Evolutionary conservation across 1,140 invertebrate genomes (phyloP).

Genomic region (Chironomus striatipennis): DNA sequence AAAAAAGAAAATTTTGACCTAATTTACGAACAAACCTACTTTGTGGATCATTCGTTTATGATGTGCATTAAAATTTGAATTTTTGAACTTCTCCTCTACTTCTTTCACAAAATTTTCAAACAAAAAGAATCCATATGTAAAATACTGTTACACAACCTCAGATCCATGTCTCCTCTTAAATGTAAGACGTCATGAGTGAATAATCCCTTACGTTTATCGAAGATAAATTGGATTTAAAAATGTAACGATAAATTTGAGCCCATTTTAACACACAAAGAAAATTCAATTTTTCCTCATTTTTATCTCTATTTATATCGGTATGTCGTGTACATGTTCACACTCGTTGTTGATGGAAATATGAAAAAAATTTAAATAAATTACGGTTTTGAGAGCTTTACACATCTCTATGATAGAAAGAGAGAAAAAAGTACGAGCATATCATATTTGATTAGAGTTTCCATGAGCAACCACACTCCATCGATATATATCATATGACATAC

Average conservation of each 20-base stretch:
- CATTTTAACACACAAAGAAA: background rate
- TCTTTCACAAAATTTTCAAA: too few relatives aligned
- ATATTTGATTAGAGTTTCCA: background rate
- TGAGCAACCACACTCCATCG: background rate
- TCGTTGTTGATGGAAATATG: background rate
- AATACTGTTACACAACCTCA: too few relatives aligned
- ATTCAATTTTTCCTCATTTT: too few relatives aligned
- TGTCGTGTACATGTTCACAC: background rate
- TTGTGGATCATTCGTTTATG: too few relatives aligned
- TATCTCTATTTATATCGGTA: background rate
- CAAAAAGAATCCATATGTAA: too few relatives aligned
- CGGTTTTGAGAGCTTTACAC: background rate
- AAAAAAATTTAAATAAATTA: slow-evolving; percentile 10
- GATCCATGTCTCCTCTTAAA: too few relatives aligned
- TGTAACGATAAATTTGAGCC: background rate
- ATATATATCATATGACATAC: background rate
- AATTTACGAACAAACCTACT: too few relatives aligned
- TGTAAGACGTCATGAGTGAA: too few relatives aligned
- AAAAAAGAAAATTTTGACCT: too few relatives aligned
- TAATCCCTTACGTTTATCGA: background rate
- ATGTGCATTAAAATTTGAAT: too few relatives aligned
- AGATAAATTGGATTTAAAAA: slow-evolving; percentile 4
- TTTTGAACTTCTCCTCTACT: too few relatives aligned
- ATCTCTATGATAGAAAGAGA: background rate
- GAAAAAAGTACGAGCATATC: background rate